phyloP scores from a whole-genome alignment of 2,797 vertebrate species.

The Sphenopsis melanotis region DNA sequence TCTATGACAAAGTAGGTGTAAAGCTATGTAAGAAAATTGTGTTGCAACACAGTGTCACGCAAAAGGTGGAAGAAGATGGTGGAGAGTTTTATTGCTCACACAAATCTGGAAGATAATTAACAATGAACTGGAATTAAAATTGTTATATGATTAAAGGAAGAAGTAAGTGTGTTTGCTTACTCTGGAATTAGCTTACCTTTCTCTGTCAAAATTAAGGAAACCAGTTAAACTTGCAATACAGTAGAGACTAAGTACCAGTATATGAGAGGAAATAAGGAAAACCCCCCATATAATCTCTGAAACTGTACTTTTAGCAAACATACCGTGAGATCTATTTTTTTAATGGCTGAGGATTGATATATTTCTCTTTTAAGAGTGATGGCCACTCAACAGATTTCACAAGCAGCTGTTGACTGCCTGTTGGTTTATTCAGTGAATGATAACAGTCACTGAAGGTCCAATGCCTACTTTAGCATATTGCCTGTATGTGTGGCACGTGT shows the following conservation, averaged over 20 bases:
- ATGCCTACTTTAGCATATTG: background rate
- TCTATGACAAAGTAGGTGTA: background rate
- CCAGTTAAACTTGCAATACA: background rate
- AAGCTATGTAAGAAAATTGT: background rate
- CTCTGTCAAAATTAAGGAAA: background rate
- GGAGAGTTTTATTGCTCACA: background rate
- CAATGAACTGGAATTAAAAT: background rate
- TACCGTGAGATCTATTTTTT: background rate
- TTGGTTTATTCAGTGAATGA: background rate
- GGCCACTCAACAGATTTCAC: background rate
- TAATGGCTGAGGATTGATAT: background rate
- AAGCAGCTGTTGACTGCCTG: background rate
- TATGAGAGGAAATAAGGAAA: background rate
- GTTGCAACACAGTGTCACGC: background rate
- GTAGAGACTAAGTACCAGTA: background rate
- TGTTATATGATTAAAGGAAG: background rate
- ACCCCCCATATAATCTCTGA: rapidly evolving
- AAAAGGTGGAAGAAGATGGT: background rate
- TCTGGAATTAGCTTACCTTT: background rate
- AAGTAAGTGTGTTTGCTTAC: background rate
- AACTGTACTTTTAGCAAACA: background rate
- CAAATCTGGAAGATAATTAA: background rate
- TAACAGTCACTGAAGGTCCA: background rate
- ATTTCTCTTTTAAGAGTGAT: background rate
- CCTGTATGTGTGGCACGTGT: background rate